phyloP scores from a whole-genome alignment of 2,113 vertebrate genomes.

The Baryphthengus martii region DNA sequence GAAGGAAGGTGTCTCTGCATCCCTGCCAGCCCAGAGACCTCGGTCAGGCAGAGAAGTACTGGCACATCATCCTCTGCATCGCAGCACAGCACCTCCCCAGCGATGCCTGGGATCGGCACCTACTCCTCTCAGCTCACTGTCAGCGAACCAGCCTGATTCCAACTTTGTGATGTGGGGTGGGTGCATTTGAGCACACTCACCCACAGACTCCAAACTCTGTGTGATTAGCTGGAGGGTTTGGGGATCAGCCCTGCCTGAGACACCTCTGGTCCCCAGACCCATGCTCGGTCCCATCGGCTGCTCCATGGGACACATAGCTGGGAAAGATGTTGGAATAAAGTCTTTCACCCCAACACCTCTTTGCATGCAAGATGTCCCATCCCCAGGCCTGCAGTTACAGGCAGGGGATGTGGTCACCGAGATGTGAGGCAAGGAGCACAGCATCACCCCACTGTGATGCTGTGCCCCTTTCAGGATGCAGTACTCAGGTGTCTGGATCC shows the following conservation, averaged over 20 bases:
- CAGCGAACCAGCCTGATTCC: background rate
- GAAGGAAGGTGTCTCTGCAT: background rate
- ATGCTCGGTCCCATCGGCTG: accelerated
- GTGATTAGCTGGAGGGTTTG: background rate
- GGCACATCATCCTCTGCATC: background rate
- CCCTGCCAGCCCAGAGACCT: background rate
- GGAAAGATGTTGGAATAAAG: background rate
- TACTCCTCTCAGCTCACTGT: background rate
- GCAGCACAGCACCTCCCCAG: background rate
- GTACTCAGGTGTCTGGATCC: accelerated
- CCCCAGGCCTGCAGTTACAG: background rate
- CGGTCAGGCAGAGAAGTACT: background rate
- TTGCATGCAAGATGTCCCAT: background rate
- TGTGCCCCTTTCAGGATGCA: background rate
- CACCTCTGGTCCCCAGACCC: accelerated
- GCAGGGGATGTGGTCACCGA: background rate
- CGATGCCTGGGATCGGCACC: background rate
- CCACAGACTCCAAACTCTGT: accelerated
- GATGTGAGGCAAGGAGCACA: background rate
- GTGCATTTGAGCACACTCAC: background rate
- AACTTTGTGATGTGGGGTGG: accelerated
- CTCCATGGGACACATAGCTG: accelerated
- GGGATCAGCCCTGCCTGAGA: background rate
- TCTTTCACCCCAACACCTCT: background rate
- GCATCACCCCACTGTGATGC: background rate